Evolutionary conservation across 2,113 vertebrate genomes (phyloP), one percentile per base, ranked within the genome.

Genomic region (Anhinga anhinga): DNA sequence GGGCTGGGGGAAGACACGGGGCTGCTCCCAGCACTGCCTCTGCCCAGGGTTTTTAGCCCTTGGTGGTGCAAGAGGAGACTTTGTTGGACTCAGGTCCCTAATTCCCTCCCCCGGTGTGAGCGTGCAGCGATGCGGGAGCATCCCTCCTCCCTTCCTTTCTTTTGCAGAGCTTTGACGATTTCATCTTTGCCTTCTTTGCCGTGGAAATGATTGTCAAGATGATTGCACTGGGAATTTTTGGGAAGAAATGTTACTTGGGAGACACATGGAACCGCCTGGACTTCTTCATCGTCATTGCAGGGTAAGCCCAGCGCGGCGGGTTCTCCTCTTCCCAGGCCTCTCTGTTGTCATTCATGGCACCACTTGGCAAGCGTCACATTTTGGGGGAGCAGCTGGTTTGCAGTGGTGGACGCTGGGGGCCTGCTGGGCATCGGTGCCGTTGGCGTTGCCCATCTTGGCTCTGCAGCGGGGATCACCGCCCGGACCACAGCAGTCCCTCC

Each of bases 121-220:
- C 0, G 1, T 50, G 38, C 16, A n/a, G 66, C 1, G 2, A 10
- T 13, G 47, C 77, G 42, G 52, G 62, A 80, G 38, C 52, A 56
- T 77, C 36, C 61, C 32, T 50, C 40, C 61, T 90, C 59, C 65
- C 8, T 82, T 62, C n/a, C 61, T 95, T 89, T 97, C 45, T 92
- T 61, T 97, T 65, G 49, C 97, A 99, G 99, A 98, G 99, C 96
- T 99, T 99, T 13, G 99, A 99, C 20, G 99, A 99, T 98, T 99
- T 99, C 98, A 99, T 99, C 98, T 99, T 99, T 97, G 99, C 99
- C 59, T 99, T 99, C 98, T 99, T 99, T 47, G 99, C 99, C 0
- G 98, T 99, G 97, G 99, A 99, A 98, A 99, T 99, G 99, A 99
- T 99, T 16, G 98, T 99, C 94, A 99, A 99, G 98, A 99, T 99